A percentile compares a stretch with the other conserved stretches of the same genome.
Conservation (phyloP, 2,113 vertebrate species). For the Pseudorasbora parva region DNA sequence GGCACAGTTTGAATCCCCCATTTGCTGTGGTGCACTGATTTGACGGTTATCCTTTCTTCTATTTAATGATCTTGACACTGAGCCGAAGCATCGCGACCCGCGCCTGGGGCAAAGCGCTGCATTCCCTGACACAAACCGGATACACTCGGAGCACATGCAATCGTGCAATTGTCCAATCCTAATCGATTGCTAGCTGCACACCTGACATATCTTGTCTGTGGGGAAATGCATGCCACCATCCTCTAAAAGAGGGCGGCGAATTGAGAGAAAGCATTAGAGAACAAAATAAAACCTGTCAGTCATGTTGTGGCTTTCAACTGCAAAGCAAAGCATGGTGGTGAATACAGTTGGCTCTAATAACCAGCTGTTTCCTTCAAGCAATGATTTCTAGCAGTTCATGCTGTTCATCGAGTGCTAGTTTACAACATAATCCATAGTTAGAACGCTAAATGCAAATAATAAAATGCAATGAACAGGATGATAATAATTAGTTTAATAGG, state of each 20-base stretch:
- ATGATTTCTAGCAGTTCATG: not conserved
- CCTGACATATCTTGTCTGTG: slow-evolving; percentile 27
- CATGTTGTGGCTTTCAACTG: not conserved
- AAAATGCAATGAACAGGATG: too few relatives aligned
- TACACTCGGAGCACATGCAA: slow-evolving; percentile 38
- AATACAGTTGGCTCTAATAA: slow-evolving; percentile 5
- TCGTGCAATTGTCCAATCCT: slow-evolving; percentile 34
- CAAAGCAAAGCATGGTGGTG: not conserved
- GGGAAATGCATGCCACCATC: slow-evolving; percentile 31
- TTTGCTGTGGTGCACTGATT: slow-evolving; percentile 29
- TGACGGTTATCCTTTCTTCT: slow-evolving; percentile 33
- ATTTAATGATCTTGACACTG: slow-evolving; percentile 44
- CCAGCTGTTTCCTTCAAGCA: slow-evolving; percentile 1
- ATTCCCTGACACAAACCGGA: not conserved
- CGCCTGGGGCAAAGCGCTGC: not conserved
- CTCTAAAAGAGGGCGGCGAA: not conserved
- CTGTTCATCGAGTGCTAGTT: not conserved
- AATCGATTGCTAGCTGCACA: slow-evolving; percentile 42
- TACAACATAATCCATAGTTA: not conserved
- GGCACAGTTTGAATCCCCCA: slow-evolving; percentile 6
- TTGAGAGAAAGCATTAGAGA: slow-evolving; percentile 16
- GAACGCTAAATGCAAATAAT: not conserved
- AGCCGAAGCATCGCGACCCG: slow-evolving; percentile 16
- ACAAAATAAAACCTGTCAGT: slow-evolving; percentile 25
- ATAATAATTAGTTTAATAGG: too few relatives aligned